phyloP scores from a whole-genome alignment of 2,113 vertebrate genomes.

The Tupaia chinensis region DNA sequence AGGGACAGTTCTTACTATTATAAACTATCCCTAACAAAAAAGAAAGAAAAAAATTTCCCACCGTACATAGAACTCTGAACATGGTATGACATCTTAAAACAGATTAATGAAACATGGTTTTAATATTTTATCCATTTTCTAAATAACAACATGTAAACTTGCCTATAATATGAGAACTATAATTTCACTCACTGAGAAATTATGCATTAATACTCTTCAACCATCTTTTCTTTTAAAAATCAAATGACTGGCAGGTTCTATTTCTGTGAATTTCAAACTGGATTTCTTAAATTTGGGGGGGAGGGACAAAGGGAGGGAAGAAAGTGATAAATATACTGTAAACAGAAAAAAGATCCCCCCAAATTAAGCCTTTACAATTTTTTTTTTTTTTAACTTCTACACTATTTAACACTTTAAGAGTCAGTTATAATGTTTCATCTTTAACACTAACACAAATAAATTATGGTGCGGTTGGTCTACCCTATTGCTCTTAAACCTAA shows the following conservation, averaged over 20 bases:
- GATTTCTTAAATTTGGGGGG: background rate
- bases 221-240: slow-evolving; percentile 62
- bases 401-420: slow-evolving; percentile 68
- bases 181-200: slow-evolving; percentile 77
- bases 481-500: slow-evolving; percentile 51
- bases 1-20: slow-evolving; percentile 83
- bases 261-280: slow-evolving; percentile 57
- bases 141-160: slow-evolving; percentile 81
- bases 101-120: slow-evolving; percentile 81
- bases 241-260: slow-evolving; percentile 57
- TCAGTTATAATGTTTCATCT: slow-evolving; percentile 64
- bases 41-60: slow-evolving; percentile 64
- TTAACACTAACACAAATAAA: slow-evolving; percentile 77
- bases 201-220: slow-evolving; percentile 74
- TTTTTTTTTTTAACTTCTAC: slow-evolving; percentile 58
- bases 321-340: slow-evolving; percentile 62
- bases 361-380: slow-evolving; percentile 53
- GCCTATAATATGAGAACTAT: slow-evolving; percentile 75
- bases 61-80: slow-evolving; percentile 83
- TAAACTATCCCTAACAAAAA: slow-evolving; percentile 79
- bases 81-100: slow-evolving; percentile 81
- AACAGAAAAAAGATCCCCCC: slow-evolving; percentile 57
- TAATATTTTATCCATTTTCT: slow-evolving; percentile 75
- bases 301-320: background rate
- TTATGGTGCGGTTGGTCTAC: slow-evolving; percentile 50